Evolutionary conservation across 2,888 invertebrate genomes (phyloP), one percentile per base, ranked within the genome.

Genomic region (Plagiodera versicolora): DNA sequence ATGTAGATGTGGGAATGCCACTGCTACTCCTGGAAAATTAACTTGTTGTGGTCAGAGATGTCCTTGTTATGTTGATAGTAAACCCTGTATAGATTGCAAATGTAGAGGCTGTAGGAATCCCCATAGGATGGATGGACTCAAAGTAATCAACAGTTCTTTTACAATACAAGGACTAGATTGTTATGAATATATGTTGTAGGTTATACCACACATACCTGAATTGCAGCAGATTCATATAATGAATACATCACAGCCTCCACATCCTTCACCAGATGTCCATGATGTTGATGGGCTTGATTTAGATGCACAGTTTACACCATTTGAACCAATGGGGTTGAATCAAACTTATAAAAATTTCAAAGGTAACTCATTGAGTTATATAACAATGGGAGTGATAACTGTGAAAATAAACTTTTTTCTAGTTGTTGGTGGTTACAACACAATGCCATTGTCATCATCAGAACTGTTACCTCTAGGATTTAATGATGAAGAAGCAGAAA

Each of bases 41-140:
- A 95, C 95, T 0, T 97, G 96, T 76, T 94, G 95, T 75, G 95
- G 95, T 0, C 95, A 95, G 77, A 83, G 96, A 64, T 97, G 96
- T 81, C 94, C 95, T 0, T 97, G 96, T 80, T 97, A 96, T 79
- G 93, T 94, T 3, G 92, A 92, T 67, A 91, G 92, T 68, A 92
- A 92, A 77, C 90, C 93, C 0, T 97, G 96, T 76, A 84, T 90
- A 5, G 92, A 92, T 72, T 97, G 97, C 81, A 90, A 91, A 77
- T 97, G 96, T 81, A 86, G 92, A 75, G 95, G 95, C 1, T 97
- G 96, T 78, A 84, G 95, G 71, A 97, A 96, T 83, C 95, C 96
- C 1, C 92, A 94, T 74, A 85, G 89, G 67, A 87, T 90, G 53
- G 91, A 90, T 77, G 92, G 91, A 58, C 86, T 89, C 72, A 92